phyloP scores from a whole-genome alignment of 37 sponge, comb jelly and placozoan species.

The Mnemiopsis leidyi region DNA sequence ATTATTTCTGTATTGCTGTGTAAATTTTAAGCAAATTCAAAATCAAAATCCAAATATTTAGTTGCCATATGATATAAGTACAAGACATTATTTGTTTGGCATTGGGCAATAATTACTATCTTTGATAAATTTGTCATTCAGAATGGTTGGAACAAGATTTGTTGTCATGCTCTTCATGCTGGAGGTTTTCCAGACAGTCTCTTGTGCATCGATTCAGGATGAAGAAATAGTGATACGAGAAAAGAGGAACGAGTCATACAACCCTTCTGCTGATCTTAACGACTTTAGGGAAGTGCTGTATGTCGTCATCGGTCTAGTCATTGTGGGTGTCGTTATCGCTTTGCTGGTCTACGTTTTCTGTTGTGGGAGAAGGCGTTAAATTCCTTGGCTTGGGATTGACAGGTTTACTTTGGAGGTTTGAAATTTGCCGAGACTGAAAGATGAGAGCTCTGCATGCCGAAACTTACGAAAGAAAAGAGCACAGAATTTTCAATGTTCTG shows the following conservation, averaged over 20 bases:
- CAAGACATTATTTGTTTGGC: too few species aligned
- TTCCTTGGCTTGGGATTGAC: background rate
- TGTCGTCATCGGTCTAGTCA: background rate
- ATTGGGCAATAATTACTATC: too few species aligned
- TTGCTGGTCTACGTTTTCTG: slow-evolving; percentile 12
- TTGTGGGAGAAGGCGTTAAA: slow-evolving; percentile 21
- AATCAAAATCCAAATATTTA: too few species aligned
- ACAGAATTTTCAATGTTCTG: too few species aligned
- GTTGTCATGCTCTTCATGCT: background rate
- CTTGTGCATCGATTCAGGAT: background rate
- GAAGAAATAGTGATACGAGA: background rate
- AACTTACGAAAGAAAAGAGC: too few species aligned
- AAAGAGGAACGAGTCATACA: background rate
- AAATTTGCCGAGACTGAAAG: too few species aligned
- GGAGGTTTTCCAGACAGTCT: background rate
- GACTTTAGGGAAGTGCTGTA: slow-evolving; percentile 16
- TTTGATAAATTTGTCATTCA: too few species aligned
- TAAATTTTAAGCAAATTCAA: too few species aligned
- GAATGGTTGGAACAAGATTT: background rate
- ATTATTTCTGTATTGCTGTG: too few species aligned
- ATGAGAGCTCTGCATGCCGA: too few species aligned
- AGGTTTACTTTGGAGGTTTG: too few species aligned
- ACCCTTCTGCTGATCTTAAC: background rate
- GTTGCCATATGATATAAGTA: too few species aligned
- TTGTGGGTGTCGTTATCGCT: background rate